Evolutionary conservation across 2,888 invertebrate genomes (phyloP).

Genomic region (Tineola bisselliella): DNA sequence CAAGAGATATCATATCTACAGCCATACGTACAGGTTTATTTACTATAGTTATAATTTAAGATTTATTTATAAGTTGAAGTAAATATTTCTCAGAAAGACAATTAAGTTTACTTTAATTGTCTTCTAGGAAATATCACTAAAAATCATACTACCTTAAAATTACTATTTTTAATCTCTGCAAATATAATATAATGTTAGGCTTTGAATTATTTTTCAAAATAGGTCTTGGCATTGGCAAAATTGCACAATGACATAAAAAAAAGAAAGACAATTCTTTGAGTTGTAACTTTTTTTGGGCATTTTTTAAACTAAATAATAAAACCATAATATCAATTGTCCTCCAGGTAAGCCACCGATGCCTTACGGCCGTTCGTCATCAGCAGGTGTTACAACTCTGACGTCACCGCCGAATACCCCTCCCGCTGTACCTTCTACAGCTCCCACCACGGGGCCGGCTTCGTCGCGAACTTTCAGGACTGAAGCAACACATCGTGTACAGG

Average conservation of each 20-base stretch:
- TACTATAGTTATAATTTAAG: not conserved
- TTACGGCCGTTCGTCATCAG: constrained; percentile 73
- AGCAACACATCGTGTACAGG: constrained; percentile 57
- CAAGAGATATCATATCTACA: constrained; percentile 77
- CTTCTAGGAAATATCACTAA: too few relatives aligned
- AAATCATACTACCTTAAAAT: too few relatives aligned
- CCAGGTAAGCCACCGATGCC: constrained; percentile 73
- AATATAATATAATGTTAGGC: too few relatives aligned
- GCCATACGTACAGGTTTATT: constrained; percentile 67
- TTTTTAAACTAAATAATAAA: too few relatives aligned
- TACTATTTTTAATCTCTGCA: too few relatives aligned
- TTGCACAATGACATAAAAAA: too few relatives aligned
- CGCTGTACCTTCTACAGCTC: constrained; percentile 35
- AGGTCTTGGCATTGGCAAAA: too few relatives aligned
- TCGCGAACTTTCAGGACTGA: constrained; percentile 55
- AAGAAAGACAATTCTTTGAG: too few relatives aligned
- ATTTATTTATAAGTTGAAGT: not conserved
- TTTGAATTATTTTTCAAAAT: too few relatives aligned
- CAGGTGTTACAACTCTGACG: constrained; percentile 50
- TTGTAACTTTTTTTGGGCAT: too few relatives aligned
- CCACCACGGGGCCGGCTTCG: constrained; percentile 26
- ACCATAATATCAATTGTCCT: not conserved
- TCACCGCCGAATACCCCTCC: constrained; percentile 47
- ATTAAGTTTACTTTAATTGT: too few relatives aligned
- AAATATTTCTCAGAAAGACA: not conserved